phyloP scores from a whole-genome alignment of 2,888 invertebrate genomes.

The Pammene aurita region DNA sequence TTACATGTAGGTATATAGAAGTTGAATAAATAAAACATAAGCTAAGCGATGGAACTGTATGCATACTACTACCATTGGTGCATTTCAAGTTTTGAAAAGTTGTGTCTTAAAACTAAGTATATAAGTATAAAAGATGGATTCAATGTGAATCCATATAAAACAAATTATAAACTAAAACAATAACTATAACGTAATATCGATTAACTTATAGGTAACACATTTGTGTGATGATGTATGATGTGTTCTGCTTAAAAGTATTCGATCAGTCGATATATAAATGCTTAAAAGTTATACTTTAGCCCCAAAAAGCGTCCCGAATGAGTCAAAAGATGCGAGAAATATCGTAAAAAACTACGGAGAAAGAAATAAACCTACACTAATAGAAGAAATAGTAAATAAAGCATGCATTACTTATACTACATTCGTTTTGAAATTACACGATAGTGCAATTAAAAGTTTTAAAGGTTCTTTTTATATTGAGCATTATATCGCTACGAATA shows the following conservation, averaged over 20 bases:
- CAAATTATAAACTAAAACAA: slow-evolving; percentile 51
- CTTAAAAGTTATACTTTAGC: slow-evolving; percentile 67
- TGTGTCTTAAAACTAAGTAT: slow-evolving; percentile 50
- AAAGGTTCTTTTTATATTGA: slow-evolving; percentile 68
- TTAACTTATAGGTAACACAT: slow-evolving; percentile 57
- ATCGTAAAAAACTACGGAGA: slow-evolving; percentile 60
- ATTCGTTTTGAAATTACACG: slow-evolving; percentile 54
- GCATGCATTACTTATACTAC: slow-evolving; percentile 54
- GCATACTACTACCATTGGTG: slow-evolving; percentile 68
- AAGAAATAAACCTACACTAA: slow-evolving; percentile 72
- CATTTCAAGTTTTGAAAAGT: slow-evolving; percentile 53
- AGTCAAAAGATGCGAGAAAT: slow-evolving; percentile 53
- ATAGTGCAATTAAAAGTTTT: slow-evolving; percentile 78
- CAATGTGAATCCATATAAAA: slow-evolving; percentile 59
- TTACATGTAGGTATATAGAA: slow-evolving; percentile 19
- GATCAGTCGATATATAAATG: slow-evolving; percentile 70
- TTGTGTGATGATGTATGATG: slow-evolving; percentile 50
- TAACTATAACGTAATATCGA: slow-evolving; percentile 54
- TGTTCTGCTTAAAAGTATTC: slow-evolving; percentile 63
- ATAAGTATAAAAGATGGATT: slow-evolving; percentile 51
- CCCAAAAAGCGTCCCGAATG: slow-evolving; percentile 61
- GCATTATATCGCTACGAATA: slow-evolving; percentile 48
- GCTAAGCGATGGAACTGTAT: slow-evolving; percentile 48
- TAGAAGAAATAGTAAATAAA: slow-evolving; percentile 52
- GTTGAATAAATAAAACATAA: slow-evolving; percentile 30